Evolutionary conservation across 2,888 invertebrate species (phyloP).

Genomic region (Labia minor): DNA sequence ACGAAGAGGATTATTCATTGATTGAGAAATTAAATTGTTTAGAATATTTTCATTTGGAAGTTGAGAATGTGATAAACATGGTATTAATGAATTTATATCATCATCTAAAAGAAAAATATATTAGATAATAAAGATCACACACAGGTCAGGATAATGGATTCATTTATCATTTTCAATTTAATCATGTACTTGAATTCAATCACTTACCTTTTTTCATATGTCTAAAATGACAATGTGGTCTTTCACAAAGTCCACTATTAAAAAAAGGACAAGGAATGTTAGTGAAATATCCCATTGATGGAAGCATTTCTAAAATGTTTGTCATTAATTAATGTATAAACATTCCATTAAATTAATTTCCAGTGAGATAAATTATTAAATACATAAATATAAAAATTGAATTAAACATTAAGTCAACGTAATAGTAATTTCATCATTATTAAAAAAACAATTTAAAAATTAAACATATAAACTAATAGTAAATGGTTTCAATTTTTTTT

Average conservation of each 20-base stretch:
- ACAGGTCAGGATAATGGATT: neutral
- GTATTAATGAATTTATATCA: conserved; percentile 20
- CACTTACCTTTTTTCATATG: conserved; percentile 68
- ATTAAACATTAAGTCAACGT: too few relatives aligned
- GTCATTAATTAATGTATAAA: neutral
- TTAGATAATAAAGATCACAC: neutral
- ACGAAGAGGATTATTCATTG: conserved; percentile 47
- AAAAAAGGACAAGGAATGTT: conserved; percentile 77
- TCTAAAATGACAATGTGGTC: conserved; percentile 87
- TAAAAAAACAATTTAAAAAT: too few relatives aligned
- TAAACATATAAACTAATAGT: too few relatives aligned
- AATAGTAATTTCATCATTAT: too few relatives aligned
- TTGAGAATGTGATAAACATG: neutral
- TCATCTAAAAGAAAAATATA: conserved; percentile 28
- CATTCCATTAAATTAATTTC: neutral
- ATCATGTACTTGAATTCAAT: conserved; percentile 5
- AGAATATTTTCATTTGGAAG: conserved; percentile 42
- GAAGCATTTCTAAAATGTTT: conserved; percentile 54
- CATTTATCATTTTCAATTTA: neutral
- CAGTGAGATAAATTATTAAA: too few relatives aligned
- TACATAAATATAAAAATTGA: too few relatives aligned
- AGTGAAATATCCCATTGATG: conserved; percentile 81
- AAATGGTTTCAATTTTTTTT: too few relatives aligned
- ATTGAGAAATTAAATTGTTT: conserved; percentile 49
- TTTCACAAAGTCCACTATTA: conserved; percentile 64